Conservation (phyloP, 2,113 vertebrate species). For the Ranitomeya variabilis region DNA sequence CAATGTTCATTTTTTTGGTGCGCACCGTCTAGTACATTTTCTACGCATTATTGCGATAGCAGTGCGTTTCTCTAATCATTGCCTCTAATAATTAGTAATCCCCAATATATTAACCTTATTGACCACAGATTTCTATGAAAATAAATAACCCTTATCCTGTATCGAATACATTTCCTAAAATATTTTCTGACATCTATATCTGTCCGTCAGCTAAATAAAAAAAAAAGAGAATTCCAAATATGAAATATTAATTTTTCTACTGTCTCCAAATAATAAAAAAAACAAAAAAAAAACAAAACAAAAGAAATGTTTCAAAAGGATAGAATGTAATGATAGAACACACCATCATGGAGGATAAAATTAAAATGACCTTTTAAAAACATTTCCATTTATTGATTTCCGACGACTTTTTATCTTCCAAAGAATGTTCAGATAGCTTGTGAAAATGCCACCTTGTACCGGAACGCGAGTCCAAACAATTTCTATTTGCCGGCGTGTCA, state of each 20-base stretch:
- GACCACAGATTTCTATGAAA: background rate
- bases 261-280: background rate
- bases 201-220: conserved; percentile 9
- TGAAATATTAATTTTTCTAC: conserved; percentile 18
- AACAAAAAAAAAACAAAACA: background rate
- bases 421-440: conserved; percentile 68
- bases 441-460: conserved; percentile 81
- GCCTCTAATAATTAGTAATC: background rate
- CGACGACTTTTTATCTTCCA: conserved; percentile 69
- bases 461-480: conserved; percentile 76
- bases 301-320: conserved; percentile 26
- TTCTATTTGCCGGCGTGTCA: conserved; percentile 85
- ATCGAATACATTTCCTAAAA: conserved; percentile 7
- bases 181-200: conserved; percentile 30
- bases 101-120: background rate
- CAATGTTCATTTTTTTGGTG: background rate
- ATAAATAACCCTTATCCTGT: background rate
- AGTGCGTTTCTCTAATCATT: background rate
- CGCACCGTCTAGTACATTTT: background rate
- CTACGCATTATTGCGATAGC: background rate
- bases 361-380: conserved; percentile 77
- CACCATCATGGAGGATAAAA: conserved; percentile 65
- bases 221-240: conserved; percentile 1
- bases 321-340: conserved; percentile 49
- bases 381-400: conserved; percentile 77